phyloP scores from a whole-genome alignment of 2,888 invertebrate genomes.

The Cephonodes hylas region DNA sequence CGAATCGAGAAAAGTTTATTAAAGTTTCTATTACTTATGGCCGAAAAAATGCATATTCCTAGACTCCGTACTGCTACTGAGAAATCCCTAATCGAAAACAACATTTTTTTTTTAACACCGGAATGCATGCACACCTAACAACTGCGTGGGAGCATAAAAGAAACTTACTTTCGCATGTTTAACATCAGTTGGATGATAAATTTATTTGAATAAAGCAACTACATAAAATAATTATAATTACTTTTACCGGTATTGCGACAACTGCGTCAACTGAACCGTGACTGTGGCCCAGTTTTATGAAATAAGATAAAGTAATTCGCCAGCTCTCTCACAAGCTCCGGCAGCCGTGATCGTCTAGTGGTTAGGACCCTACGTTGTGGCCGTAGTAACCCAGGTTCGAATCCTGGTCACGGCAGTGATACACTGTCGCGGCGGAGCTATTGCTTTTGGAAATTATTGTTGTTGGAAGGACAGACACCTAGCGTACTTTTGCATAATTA shows the following conservation, averaged over 20 bases:
- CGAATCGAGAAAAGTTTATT: too few species aligned
- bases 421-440: constrained; percentile 21
- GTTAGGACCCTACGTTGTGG: constrained; percentile 89
- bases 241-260: neutral
- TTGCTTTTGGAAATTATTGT: neutral
- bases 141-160: too few species aligned
- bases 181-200: neutral
- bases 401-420: constrained; percentile 84
- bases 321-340: constrained; percentile 33
- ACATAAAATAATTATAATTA: neutral
- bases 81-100: too few species aligned
- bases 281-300: constrained; percentile 29
- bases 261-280: constrained; percentile 13
- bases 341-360: constrained; percentile 86
- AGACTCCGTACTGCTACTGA: too few species aligned
- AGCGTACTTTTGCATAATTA: too few species aligned
- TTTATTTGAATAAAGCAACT: too few species aligned
- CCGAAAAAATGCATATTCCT: too few species aligned
- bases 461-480: too few species aligned
- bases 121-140: too few species aligned
- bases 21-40: too few species aligned
- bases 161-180: too few species aligned
- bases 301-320: constrained; percentile 15
- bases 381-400: constrained; percentile 89
- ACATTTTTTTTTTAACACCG: too few species aligned